Conservation (phyloP, 2,797 vertebrate genomes). For the Heliangelus exortis region DNA sequence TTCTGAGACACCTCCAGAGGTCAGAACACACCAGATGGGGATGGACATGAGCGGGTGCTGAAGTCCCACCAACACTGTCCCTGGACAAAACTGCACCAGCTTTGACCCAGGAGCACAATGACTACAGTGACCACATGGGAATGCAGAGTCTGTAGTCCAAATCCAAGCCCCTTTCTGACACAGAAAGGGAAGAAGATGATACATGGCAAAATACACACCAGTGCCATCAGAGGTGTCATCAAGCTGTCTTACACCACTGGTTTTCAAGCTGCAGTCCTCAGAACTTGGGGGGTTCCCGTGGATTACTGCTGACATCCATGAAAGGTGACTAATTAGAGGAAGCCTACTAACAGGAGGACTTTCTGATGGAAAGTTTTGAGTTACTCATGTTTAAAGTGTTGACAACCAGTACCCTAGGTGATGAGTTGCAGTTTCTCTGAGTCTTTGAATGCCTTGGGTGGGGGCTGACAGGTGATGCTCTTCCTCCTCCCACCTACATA, state of each 20-base stretch:
- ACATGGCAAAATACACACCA: not conserved
- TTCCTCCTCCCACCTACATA: not conserved
- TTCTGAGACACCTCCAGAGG: not conserved
- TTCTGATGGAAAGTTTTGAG: slow-evolving; percentile 5
- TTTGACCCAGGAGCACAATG: not conserved
- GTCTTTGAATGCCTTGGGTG: not conserved
- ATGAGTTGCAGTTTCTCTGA: not conserved
- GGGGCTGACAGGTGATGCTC: not conserved
- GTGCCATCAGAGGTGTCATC: not conserved
- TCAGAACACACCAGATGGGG: not conserved
- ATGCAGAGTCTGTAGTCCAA: not conserved
- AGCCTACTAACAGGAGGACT: not conserved
- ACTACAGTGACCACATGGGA: not conserved
- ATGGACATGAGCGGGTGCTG: not conserved
- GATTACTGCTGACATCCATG: not conserved
- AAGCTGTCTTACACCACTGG: not conserved
- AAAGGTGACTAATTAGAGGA: not conserved
- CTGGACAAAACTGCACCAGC: not conserved
- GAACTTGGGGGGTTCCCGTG: not conserved
- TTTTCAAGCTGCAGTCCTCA: not conserved
- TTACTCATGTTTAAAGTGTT: not conserved
- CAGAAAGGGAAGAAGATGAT: not conserved
- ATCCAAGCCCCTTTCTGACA: not conserved
- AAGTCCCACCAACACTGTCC: not conserved
- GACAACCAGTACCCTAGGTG: not conserved